Evolutionary conservation across 2,888 invertebrate species (phyloP).

Genomic region (Sarcophaga variegata): DNA sequence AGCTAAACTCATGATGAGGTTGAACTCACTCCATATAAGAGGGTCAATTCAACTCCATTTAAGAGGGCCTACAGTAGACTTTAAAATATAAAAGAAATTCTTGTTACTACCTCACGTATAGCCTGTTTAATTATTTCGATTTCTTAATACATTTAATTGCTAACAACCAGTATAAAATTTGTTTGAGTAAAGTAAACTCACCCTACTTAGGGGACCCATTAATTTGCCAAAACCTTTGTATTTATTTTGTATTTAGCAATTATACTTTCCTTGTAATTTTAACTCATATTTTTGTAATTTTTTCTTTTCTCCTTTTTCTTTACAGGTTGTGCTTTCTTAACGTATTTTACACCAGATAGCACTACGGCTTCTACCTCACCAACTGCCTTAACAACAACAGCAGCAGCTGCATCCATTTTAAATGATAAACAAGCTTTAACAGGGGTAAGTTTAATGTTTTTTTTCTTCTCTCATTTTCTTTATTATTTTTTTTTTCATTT

Average conservation of each 20-base stretch:
- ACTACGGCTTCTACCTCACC: conserved; percentile 83
- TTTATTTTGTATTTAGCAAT: not conserved
- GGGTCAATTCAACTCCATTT: too few species aligned
- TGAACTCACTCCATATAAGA: too few species aligned
- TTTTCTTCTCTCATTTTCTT: not conserved
- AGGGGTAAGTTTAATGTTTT: conserved; percentile 90
- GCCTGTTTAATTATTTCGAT: too few species aligned
- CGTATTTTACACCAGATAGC: conserved; percentile 98
- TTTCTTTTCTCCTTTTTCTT: conserved; percentile 71
- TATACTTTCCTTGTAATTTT: not conserved
- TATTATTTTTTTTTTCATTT: not conserved
- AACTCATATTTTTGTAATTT: not conserved
- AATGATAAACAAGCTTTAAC: conserved; percentile 99
- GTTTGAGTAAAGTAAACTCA: too few species aligned
- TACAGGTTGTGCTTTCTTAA: conserved; percentile 98
- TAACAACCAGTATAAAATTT: too few species aligned
- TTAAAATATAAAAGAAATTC: too few species aligned
- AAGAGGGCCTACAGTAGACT: too few species aligned
- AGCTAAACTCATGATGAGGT: too few species aligned
- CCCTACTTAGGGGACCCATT: too few species aligned
- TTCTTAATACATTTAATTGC: too few species aligned
- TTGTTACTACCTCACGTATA: too few species aligned
- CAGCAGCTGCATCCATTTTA: conserved; percentile 83
- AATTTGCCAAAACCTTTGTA: too few species aligned
- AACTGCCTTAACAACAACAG: conserved; percentile 86